Evolutionary conservation across 2,888 invertebrate species (phyloP).

Genomic region (Bibio marci): DNA sequence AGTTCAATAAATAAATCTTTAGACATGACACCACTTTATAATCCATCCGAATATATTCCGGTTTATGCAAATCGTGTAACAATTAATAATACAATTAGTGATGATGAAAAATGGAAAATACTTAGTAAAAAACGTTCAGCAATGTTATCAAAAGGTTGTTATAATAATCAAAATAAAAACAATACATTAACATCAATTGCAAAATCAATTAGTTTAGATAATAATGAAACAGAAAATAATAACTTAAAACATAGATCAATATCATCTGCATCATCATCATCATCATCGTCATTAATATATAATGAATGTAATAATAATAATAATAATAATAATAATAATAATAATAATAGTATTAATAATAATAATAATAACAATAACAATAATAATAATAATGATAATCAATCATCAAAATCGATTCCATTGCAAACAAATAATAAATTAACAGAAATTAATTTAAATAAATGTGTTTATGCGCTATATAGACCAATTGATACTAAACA

Average conservation of each 20-base stretch:
- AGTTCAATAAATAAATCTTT: constrained; percentile 8
- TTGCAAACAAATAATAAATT: background rate
- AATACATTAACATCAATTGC: background rate
- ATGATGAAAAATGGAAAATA: constrained; percentile 29
- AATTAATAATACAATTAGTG: constrained; percentile 22
- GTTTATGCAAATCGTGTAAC: constrained; percentile 26
- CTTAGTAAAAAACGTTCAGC: constrained; percentile 23
- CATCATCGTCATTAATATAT: constrained; percentile 8
- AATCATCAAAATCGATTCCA: background rate
- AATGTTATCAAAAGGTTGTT: constrained; percentile 14
- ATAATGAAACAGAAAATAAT: too few species aligned
- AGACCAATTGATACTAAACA: background rate
- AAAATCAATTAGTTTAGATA: background rate
- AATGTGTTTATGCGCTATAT: background rate
- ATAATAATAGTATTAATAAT: too few species aligned
- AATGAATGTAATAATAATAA: too few species aligned
- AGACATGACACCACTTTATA: constrained; percentile 20
- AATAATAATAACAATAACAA: background rate
- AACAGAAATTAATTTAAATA: background rate
- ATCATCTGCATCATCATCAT: constrained; percentile 1
- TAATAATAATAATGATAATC: background rate
- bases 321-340: background rate
- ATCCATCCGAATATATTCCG: constrained; percentile 21
- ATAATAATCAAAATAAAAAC: constrained; percentile 1
- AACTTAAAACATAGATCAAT: too few species aligned